Conservation (phyloP, 2,113 vertebrate genomes). For the Himantopus leucocephalus region DNA sequence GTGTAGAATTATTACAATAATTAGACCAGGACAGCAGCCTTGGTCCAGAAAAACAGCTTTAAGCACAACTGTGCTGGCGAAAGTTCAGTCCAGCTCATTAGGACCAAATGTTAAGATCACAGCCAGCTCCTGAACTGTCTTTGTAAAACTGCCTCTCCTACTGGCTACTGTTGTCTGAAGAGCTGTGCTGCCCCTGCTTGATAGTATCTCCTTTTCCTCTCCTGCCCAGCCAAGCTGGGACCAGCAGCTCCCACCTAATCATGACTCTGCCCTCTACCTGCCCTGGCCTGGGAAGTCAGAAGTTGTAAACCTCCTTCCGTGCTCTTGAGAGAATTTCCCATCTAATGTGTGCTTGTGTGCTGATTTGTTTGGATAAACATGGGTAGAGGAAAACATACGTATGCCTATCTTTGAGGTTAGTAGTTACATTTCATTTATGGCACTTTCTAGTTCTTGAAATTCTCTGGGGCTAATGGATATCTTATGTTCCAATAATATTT, state of each 20-base stretch:
- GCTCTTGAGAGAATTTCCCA: neutral
- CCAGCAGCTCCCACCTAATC: neutral
- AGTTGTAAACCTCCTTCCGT: neutral
- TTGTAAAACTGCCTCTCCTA: neutral
- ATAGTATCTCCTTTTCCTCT: neutral
- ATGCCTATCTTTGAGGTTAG: neutral
- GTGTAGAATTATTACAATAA: neutral
- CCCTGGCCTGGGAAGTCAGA: neutral
- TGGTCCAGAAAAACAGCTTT: neutral
- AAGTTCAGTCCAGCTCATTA: neutral
- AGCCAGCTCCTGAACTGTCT: neutral
- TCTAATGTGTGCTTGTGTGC: neutral
- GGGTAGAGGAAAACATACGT: neutral
- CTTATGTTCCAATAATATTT: neutral
- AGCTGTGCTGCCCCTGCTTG: neutral
- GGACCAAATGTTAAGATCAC: neutral
- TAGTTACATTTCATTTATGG: neutral
- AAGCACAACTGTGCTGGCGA: neutral
- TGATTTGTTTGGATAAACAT: neutral
- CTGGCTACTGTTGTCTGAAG: neutral
- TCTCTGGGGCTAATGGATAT: neutral
- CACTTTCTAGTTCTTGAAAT: neutral
- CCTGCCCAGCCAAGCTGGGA: neutral
- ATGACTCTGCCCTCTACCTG: neutral
- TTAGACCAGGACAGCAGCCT: neutral